These are phyloP conservation scores for Apotomis betuletana DNA, from an alignment of 2,888 invertebrate genomes.

Conservation along the genomic window DNA sequence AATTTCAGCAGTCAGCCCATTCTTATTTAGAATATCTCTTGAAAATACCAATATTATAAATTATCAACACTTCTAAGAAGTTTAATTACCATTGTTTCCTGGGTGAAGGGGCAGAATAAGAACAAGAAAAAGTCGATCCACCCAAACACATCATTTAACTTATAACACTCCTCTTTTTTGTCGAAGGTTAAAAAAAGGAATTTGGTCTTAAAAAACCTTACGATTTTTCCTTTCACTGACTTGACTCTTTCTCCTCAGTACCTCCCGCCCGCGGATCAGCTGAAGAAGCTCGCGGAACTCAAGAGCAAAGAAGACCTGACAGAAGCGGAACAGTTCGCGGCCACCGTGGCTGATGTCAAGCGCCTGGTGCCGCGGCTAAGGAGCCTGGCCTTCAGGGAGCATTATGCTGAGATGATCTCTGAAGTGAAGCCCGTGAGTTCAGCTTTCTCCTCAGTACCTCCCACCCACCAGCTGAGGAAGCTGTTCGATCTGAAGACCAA, in stretches of 20 bases:
- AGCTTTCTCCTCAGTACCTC: not conserved
- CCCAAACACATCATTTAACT: no score
- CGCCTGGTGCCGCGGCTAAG: slow-evolving; percentile 92
- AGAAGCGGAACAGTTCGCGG: slow-evolving; percentile 97
- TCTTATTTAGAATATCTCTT: no score
- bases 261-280: slow-evolving; percentile 95
- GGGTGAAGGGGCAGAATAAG: no score
- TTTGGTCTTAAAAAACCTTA: no score
- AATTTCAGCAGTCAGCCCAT: no score
- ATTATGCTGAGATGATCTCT: slow-evolving; percentile 92
- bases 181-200: no score
- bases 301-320: slow-evolving; percentile 90
- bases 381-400: slow-evolving; percentile 94
- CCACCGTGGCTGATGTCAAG: slow-evolving; percentile 95
- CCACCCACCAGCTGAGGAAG: slow-evolving; percentile 87
- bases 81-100: no score
- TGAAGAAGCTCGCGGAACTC: slow-evolving; percentile 91
- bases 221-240: not conserved
- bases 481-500: slow-evolving; percentile 85
- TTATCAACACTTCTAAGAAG: no score
- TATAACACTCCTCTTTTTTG: no score
- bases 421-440: slow-evolving; percentile 92
- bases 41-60: no score
- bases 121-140: no score
- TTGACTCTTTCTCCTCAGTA: slow-evolving; percentile 81